These are phyloP conservation scores for Drosophila phalerata DNA, from an alignment of 2,888 invertebrate genomes.

Conservation along the genomic window DNA sequence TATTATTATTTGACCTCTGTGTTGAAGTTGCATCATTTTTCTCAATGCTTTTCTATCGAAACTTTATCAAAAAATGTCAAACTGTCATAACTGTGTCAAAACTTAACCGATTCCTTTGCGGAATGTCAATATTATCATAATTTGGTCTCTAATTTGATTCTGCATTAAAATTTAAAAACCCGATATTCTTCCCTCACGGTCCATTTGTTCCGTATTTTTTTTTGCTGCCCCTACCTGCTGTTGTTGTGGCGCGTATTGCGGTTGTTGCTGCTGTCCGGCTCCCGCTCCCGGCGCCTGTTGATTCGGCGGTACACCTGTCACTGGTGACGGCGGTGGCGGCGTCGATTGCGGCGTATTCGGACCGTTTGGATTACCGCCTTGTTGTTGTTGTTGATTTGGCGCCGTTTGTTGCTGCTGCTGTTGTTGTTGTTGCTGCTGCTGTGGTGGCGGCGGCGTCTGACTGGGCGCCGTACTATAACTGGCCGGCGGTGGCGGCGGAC, in stretches of 20 bases:
- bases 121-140: too few species aligned
- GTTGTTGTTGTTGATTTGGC: constrained; percentile 78
- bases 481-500: constrained; percentile 78
- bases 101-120: too few species aligned
- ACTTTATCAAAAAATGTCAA: too few species aligned
- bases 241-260: constrained; percentile 67
- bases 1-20: too few species aligned
- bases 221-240: constrained; percentile 36
- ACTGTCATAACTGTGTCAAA: too few species aligned
- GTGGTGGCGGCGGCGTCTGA: constrained; percentile 83
- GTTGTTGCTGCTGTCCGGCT: constrained; percentile 59
- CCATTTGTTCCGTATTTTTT: too few species aligned
- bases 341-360: constrained; percentile 78
- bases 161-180: too few species aligned
- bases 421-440: constrained; percentile 35
- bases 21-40: too few species aligned
- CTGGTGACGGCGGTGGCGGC: constrained; percentile 68
- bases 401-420: constrained; percentile 79
- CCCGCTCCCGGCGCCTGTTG: constrained; percentile 56
- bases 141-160: too few species aligned
- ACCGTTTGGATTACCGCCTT: constrained; percentile 77
- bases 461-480: constrained; percentile 86
- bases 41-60: too few species aligned
- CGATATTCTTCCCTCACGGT: too few species aligned
- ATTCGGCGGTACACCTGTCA: constrained; percentile 61